Conservation (phyloP, 1,140 invertebrate genomes). For the Lysiphlebus fabarum region DNA sequence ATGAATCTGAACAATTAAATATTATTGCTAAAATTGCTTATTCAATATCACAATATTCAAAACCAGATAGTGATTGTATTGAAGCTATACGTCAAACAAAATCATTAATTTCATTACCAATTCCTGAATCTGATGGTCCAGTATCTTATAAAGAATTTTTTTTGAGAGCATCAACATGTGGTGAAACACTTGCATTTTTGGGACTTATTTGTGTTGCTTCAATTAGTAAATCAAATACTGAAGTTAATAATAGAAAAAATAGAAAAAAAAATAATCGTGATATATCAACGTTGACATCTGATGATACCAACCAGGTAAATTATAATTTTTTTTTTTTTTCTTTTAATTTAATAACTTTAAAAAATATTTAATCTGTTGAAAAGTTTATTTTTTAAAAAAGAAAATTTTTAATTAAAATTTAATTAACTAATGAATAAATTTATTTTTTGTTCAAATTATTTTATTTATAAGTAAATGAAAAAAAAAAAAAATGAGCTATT, state of each 20-base stretch:
- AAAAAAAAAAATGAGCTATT: too few relatives aligned
- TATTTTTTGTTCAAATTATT: too few relatives aligned
- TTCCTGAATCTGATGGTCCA: conserved; percentile 38
- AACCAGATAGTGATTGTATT: conserved; percentile 42
- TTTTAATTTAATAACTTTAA: too few relatives aligned
- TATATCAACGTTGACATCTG: conserved; percentile 32
- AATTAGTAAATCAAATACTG: conserved; percentile 36
- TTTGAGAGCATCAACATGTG: conserved; percentile 47
- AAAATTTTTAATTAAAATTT: too few relatives aligned
- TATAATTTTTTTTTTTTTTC: conserved; percentile 3
- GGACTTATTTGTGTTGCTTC: conserved; percentile 43
- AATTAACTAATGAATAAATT: too few relatives aligned
- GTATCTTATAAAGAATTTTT: conserved; percentile 47
- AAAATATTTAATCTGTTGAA: neutral
- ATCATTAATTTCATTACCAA: conserved; percentile 36
- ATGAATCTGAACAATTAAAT: conserved; percentile 45
- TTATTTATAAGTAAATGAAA: too few relatives aligned
- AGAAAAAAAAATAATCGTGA: conserved; percentile 46
- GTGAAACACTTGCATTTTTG: conserved; percentile 49
- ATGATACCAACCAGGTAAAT: conserved; percentile 39
- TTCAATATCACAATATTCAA: conserved; percentile 36
- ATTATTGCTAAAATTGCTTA: conserved; percentile 43
- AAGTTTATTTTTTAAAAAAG: too few relatives aligned
- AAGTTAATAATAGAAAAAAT: conserved; percentile 42
- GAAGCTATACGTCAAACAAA: conserved; percentile 33